Base-by-base conservation (phyloP, 2,113 vertebrate species). In the Pachyramphus minor region DNA sequence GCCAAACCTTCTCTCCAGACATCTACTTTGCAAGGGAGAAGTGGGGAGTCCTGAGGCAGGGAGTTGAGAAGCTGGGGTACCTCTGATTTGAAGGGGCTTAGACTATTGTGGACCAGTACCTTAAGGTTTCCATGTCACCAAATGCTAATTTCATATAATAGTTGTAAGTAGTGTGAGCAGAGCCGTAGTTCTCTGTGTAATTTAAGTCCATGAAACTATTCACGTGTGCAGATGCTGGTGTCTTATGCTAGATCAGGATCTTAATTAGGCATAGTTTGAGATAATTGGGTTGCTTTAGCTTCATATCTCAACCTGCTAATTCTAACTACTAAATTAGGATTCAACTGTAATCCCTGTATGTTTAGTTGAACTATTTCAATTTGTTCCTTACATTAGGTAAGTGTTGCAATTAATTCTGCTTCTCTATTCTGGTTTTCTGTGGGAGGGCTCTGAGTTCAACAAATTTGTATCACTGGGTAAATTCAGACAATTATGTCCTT, bases 191-290 rank as follows among this genome's bases (percentile, higher is more conserved):
- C 88, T 83, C 55, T 71, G 17, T 89, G 64, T 67, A 9, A 80
- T 81, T 94, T 85, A 83, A 76, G 42, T 69, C 55, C 35, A 12
- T 52, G 6, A 60, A 73, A 41, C 73, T 81, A 88, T 19, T 94
- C 45, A 42, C 12, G 9, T 73, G 22, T 68, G 68, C 47, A 95
- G 41, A 95, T 94, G 31, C 39, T 52, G 31, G 24, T 92, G 55
- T 90, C 68, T 93, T 90, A 90, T 96, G 94, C 95, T 83, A 83
- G 68, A 71, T 93, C 95, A 96, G 82, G 95, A 80, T 80, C 85
- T 77, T 94, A 94, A 92, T 95, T 92, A 83, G 39, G 55, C 30
- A 28, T 69, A 69, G 67, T 94, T 86, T 69, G 58, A 90, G 87
- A 44, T 95, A 94, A 97, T 86, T 92, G 37, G 20, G 60, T 84